A percentile compares a stretch with the other conserved stretches of the same genome.
phyloP scores from a whole-genome alignment of 92 coral and sea anemone genomes.

The Galaxea fascicularis region DNA sequence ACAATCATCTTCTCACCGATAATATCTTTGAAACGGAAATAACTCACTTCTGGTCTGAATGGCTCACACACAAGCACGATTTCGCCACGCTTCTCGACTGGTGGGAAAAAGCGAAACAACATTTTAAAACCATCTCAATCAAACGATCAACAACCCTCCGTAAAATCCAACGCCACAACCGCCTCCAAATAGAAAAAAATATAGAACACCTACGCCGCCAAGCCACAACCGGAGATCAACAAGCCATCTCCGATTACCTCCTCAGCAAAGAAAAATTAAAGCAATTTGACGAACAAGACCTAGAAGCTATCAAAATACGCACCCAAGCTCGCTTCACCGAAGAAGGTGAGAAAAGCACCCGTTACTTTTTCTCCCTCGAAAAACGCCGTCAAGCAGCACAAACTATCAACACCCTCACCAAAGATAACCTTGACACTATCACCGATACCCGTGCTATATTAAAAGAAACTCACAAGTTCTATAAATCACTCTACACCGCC shows the following conservation, averaged over 20 bases:
- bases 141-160: too few relatives aligned
- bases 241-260: too few relatives aligned
- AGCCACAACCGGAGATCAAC: not conserved
- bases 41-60: not conserved
- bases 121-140: not conserved
- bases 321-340: not conserved
- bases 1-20: not conserved
- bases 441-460: not conserved
- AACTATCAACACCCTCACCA: not conserved
- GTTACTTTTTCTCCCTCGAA: not conserved
- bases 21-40: not conserved
- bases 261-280: too few relatives aligned
- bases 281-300: too few relatives aligned
- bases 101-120: not conserved
- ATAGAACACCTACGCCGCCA: not conserved
- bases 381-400: not conserved
- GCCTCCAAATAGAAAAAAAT: not conserved
- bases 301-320: not conserved
- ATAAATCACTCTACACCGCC: too few relatives aligned
- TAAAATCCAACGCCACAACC: not conserved
- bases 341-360: slow-evolving; percentile 2
- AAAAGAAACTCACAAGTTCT: not conserved
- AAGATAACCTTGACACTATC: not conserved
- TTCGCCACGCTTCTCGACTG: not conserved
- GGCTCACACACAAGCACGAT: not conserved